Evolutionary conservation across 2,113 vertebrate species (phyloP).

Genomic region (Struthidea cinerea): DNA sequence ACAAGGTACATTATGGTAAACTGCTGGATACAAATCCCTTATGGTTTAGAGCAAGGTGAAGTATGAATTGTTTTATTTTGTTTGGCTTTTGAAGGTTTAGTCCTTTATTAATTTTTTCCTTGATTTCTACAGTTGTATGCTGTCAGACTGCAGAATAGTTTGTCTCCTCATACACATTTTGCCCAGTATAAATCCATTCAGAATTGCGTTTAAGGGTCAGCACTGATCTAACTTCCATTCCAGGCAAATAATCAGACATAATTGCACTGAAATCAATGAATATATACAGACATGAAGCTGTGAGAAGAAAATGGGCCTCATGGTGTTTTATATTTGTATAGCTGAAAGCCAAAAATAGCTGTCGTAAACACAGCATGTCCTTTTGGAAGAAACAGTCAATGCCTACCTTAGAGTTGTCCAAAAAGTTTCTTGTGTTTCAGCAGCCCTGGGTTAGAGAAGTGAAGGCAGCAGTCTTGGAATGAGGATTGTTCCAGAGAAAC

Average conservation of each 20-base stretch:
- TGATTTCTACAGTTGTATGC: neutral
- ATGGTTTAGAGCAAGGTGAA: neutral
- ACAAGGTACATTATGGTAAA: neutral
- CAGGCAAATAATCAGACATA: slow-evolving; percentile 10
- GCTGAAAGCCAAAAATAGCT: slow-evolving; percentile 2
- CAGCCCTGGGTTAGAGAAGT: neutral
- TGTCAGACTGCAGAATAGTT: neutral
- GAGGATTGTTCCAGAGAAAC: neutral
- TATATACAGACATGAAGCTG: neutral
- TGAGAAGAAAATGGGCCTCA: neutral
- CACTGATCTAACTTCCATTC: neutral
- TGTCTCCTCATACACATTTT: neutral
- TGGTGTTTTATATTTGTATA: slow-evolving; percentile 1
- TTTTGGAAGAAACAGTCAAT: neutral
- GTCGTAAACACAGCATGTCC: neutral
- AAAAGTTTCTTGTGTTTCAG: slow-evolving; percentile 11
- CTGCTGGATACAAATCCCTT: neutral
- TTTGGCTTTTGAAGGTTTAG: neutral
- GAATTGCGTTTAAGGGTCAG: neutral
- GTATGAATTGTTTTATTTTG: neutral
- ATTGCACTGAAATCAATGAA: slow-evolving; percentile 19
- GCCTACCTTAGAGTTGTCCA: neutral
- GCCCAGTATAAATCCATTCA: neutral
- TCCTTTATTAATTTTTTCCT: neutral
- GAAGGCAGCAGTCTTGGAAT: neutral